Percentiles rank a stretch among this genome's conserved stretches.
Conservation (phyloP, 2,113 vertebrate genomes). For the Oostethus manadensis region DNA sequence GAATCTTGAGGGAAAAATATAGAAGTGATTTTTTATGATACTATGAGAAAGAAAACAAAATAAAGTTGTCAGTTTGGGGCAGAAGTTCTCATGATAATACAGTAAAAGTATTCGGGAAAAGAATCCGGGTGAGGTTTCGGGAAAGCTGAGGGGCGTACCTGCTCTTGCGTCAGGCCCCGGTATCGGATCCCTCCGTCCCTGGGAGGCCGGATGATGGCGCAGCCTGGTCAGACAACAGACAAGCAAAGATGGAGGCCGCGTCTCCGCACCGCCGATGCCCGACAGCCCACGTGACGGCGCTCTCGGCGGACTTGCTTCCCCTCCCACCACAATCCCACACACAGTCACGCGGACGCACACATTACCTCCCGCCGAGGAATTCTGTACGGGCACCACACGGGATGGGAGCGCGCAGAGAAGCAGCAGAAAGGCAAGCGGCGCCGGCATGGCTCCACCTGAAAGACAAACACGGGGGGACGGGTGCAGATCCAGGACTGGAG, state of each 20-base stretch:
- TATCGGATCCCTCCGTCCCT: slow-evolving; percentile 92
- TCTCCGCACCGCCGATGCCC: slow-evolving; percentile 20
- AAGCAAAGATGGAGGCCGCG: neutral
- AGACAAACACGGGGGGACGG: slow-evolving; percentile 27
- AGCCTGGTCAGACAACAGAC: slow-evolving; percentile 65
- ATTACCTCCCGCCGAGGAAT: slow-evolving; percentile 76
- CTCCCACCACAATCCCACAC: neutral
- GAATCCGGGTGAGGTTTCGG: no score
- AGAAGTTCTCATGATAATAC: no score
- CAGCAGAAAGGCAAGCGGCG: slow-evolving; percentile 57
- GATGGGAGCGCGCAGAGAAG: slow-evolving; percentile 63
- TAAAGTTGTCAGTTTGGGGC: no score
- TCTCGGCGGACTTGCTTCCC: slow-evolving; percentile 12
- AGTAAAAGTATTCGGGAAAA: no score
- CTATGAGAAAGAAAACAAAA: no score
- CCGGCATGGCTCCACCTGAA: slow-evolving; percentile 69
- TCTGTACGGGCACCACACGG: slow-evolving; percentile 70
- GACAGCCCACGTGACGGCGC: slow-evolving; percentile 10
- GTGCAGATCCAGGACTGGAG: no score
- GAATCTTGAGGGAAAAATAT: no score
- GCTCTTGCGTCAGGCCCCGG: slow-evolving; percentile 88
- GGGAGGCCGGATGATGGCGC: slow-evolving; percentile 88
- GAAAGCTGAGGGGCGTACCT: slow-evolving; percentile 60
- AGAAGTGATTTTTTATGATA: no score
- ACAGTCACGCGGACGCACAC: neutral